Evolutionary conservation across 2,797 vertebrate genomes (phyloP).

Genomic region (Delichon dasypus): DNA sequence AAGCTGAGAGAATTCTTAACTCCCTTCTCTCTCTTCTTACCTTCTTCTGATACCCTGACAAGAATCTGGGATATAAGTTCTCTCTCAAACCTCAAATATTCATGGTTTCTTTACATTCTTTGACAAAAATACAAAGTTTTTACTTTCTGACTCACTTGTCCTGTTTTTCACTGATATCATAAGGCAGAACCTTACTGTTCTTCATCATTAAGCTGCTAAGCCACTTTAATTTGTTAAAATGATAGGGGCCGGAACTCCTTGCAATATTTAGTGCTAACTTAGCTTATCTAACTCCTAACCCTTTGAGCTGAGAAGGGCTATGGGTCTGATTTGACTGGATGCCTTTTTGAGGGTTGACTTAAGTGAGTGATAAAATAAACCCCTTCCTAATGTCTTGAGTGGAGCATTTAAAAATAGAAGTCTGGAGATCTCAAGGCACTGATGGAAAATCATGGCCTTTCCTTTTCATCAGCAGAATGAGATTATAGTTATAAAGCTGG

Average conservation of each 20-base stretch:
- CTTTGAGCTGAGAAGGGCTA: background rate
- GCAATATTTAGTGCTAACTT: background rate
- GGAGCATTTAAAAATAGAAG: background rate
- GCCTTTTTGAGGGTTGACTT: background rate
- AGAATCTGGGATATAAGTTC: background rate
- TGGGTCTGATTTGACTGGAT: background rate
- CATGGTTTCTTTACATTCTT: background rate
- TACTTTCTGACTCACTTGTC: background rate
- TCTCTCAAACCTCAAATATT: background rate
- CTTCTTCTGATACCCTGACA: background rate
- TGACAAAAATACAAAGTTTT: background rate
- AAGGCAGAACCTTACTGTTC: background rate
- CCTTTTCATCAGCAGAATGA: background rate
- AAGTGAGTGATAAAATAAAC: background rate
- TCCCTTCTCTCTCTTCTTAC: background rate
- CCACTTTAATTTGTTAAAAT: background rate
- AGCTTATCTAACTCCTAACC: background rate
- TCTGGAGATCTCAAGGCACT: background rate
- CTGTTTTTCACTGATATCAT: background rate
- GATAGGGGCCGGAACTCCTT: background rate
- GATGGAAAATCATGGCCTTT: background rate
- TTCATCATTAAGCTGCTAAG: background rate
- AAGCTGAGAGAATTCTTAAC: background rate
- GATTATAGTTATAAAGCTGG: background rate
- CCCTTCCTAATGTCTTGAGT: background rate